phyloP scores from a whole-genome alignment of 1,140 invertebrate species.

The Drosophila erecta region DNA sequence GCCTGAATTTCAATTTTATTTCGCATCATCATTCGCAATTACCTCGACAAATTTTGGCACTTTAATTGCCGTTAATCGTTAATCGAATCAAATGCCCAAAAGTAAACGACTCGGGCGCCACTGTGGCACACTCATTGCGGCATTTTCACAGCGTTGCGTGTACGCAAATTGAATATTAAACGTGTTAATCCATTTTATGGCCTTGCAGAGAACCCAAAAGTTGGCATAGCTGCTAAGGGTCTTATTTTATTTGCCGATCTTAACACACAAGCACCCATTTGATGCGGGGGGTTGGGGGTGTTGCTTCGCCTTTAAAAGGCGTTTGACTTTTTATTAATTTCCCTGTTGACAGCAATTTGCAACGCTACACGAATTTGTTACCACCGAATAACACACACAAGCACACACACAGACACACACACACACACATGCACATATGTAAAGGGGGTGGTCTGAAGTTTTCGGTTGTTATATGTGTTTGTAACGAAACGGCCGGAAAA shows the following conservation, averaged over 20 bases:
- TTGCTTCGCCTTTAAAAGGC: conserved; percentile 65
- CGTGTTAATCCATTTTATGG: conserved; percentile 75
- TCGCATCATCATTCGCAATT: conserved; percentile 27
- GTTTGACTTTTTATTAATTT: conserved; percentile 82
- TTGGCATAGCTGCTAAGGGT: conserved; percentile 6
- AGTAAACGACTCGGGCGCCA: not conserved
- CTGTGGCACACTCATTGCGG: conserved; percentile 12
- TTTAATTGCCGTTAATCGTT: conserved; percentile 50
- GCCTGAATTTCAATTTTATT: conserved; percentile 6
- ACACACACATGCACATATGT: not conserved
- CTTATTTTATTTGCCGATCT: conserved; percentile 59
- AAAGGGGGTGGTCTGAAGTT: conserved; percentile 25
- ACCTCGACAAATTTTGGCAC: conserved; percentile 49
- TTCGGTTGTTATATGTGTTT: conserved; percentile 34
- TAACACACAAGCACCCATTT: conserved; percentile 50
- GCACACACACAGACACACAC: not conserved
- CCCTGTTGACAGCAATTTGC: conserved; percentile 82
- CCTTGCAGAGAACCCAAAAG: conserved; percentile 19
- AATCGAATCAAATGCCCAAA: conserved; percentile 43
- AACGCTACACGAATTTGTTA: conserved; percentile 79
- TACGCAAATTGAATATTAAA: conserved; percentile 79
- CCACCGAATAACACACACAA: conserved; percentile 48
- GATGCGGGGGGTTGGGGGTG: conserved; percentile 1
- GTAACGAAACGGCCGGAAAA: conserved; percentile 74
- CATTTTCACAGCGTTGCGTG: conserved; percentile 59